phyloP scores from a whole-genome alignment of 2,113 vertebrate species.

The Azemiops feae region DNA sequence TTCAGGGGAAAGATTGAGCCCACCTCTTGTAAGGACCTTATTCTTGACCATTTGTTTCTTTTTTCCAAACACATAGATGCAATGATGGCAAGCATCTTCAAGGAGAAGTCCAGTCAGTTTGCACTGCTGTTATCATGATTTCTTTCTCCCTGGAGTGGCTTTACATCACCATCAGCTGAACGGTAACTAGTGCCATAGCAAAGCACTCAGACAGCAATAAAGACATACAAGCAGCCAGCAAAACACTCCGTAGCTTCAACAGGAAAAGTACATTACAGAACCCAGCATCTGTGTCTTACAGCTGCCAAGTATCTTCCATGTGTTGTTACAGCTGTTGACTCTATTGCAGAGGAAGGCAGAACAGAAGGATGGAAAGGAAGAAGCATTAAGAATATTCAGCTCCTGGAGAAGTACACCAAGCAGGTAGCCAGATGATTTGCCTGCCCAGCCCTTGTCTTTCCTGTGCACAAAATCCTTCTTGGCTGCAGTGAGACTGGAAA shows the following conservation, averaged over 20 bases:
- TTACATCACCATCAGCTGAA: conserved; percentile 56
- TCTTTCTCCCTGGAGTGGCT: conserved; percentile 50
- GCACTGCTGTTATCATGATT: conserved; percentile 53
- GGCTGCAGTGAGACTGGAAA: conserved; percentile 39
- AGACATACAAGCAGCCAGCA: conserved; percentile 71
- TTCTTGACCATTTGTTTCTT: conserved; percentile 32
- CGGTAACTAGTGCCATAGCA: conserved; percentile 55
- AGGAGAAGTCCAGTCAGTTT: conserved; percentile 46
- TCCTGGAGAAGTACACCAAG: conserved; percentile 59
- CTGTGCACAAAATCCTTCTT: conserved; percentile 39
- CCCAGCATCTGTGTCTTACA: conserved; percentile 79
- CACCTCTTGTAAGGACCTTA: conserved; percentile 8
- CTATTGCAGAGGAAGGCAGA: conserved; percentile 64
- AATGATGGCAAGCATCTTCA: conserved; percentile 42
- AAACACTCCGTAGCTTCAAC: conserved; percentile 63
- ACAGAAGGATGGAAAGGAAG: conserved; percentile 71
- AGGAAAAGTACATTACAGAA: conserved; percentile 63
- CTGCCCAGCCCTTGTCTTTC: conserved; percentile 31
- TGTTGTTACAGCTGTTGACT: conserved; percentile 78
- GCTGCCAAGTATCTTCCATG: conserved; percentile 79
- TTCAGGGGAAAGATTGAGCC: conserved; percentile 43
- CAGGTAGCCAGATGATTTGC: conserved; percentile 63
- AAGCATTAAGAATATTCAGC: conserved; percentile 66
- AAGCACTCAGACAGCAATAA: conserved; percentile 65
- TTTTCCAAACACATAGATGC: conserved; percentile 24